phyloP scores from a whole-genome alignment of 2,113 vertebrate genomes.

The Xenopus tropicalis region DNA sequence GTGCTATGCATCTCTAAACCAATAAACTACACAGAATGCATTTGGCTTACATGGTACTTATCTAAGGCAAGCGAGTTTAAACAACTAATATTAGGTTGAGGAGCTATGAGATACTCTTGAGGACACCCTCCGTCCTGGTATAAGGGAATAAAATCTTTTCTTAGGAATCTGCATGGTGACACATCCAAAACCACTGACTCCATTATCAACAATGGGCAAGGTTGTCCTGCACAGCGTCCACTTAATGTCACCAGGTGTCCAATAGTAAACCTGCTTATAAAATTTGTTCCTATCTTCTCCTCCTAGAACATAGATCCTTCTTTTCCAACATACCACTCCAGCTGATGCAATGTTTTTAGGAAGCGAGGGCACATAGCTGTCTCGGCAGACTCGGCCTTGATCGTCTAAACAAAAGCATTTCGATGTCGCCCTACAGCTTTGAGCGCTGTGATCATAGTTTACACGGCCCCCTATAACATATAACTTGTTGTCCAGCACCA shows the following conservation, averaged over 20 bases:
- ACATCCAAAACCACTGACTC: slow-evolving; percentile 24
- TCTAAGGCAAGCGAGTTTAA: too few species aligned
- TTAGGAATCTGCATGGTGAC: slow-evolving; percentile 43
- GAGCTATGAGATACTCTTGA: too few species aligned
- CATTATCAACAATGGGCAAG: slow-evolving; percentile 22
- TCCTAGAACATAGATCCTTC: slow-evolving; percentile 73
- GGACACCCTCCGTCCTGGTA: slow-evolving; percentile 6
- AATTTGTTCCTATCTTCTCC: slow-evolving; percentile 47
- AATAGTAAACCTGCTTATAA: slow-evolving; percentile 72
- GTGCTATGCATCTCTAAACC: too few species aligned
- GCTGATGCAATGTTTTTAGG: slow-evolving; percentile 69
- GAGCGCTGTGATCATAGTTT: slow-evolving; percentile 34
- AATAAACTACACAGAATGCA: too few species aligned
- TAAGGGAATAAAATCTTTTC: slow-evolving; percentile 31
- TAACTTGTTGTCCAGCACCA: slow-evolving; percentile 70
- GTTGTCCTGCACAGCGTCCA: slow-evolving; percentile 37
- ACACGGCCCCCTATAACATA: slow-evolving; percentile 72
- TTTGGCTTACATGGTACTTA: too few species aligned
- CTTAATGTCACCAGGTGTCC: slow-evolving; percentile 65
- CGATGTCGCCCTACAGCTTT: slow-evolving; percentile 57
- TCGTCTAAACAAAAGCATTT: slow-evolving; percentile 41
- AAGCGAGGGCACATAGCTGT: slow-evolving; percentile 65
- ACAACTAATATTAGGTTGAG: too few species aligned
- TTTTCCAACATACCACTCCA: slow-evolving; percentile 73
- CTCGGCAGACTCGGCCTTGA: slow-evolving; percentile 21